Evolutionary conservation across 2,113 vertebrate species (phyloP).

Genomic region (Alligator sinensis): DNA sequence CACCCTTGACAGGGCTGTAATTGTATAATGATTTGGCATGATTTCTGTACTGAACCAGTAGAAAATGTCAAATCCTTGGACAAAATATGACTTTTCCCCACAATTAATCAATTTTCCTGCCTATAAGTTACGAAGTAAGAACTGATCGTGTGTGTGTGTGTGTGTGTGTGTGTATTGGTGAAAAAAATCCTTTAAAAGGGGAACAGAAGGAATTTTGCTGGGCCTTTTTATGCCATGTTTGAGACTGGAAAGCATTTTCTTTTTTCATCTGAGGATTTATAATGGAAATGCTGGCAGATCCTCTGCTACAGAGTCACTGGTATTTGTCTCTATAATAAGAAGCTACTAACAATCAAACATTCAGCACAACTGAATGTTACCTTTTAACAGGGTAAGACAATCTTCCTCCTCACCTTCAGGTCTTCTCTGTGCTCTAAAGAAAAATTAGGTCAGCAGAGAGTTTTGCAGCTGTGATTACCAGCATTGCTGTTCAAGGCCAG

Average conservation of each 20-base stretch:
- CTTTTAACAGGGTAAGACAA: background rate
- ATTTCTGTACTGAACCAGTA: background rate
- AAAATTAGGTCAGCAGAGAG: background rate
- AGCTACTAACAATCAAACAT: conserved; percentile 3
- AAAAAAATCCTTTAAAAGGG: background rate
- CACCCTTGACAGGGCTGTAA: background rate
- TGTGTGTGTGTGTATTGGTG: too few relatives aligned
- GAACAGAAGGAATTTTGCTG: background rate
- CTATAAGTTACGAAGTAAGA: background rate
- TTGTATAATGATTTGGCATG: background rate
- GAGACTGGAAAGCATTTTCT: background rate
- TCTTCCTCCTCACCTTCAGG: background rate
- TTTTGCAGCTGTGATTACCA: background rate
- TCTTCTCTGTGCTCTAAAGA: background rate
- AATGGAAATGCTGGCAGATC: conserved; percentile 4
- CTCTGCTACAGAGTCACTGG: background rate
- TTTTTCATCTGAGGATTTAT: conserved; percentile 25
- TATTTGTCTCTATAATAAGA: conserved; percentile 30
- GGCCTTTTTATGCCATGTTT: background rate
- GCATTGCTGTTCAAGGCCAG: background rate
- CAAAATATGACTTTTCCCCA: accelerated
- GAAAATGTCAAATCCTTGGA: background rate
- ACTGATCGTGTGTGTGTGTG: background rate
- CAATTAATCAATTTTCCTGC: background rate
- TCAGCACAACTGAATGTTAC: background rate